Base-by-base conservation (phyloP, 2,113 vertebrate genomes). In the Anarrhichthys ocellatus region DNA sequence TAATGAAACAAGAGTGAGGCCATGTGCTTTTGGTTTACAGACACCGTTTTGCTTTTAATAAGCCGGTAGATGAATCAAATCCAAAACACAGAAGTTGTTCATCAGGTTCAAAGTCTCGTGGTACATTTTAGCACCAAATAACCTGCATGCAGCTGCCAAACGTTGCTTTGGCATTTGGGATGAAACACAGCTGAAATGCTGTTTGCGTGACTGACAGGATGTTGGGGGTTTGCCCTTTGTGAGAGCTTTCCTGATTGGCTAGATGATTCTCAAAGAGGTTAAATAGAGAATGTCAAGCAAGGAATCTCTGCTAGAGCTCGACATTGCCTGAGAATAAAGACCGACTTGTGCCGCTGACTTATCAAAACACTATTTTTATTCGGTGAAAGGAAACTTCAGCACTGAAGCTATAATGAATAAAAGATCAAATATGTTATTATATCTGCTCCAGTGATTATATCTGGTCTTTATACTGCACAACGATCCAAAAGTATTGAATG, bases 401-500 rank as follows among this genome's bases (percentile, higher is more conserved):
- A n/a, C 58, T 56, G 44, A 32, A 15, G 50, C 73, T 69, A n/a
- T 71, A 63, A 84, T 87, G 86, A 89, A 87, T 71, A 89, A 90
- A 85, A 90, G 86, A 89, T 89, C 88, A 88, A 88, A 90, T 65
- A 67, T 10, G 83, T 81, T 80, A 91, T 89, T 78, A 82, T 80
- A 79, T 89, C 85, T 85, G 87, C 70, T 83, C 84, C 59, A 76
- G 58, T 88, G 89, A 86, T 89, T 86, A 90, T 68, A 86, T 90
- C 80, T 68, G 80, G 75, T 87, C 88, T 85, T 88, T 85, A 74
- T 88, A 88, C 78, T 83, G 82, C 85, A 92, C 89, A 93, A 87
- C 87, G 86, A 91, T 92, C 90, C 89, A 86, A 90, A 18, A 92
- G 88, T 90, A 90, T 88, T 89, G 86, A 90, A 91, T 87, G 91